Conservation (phyloP, 2,113 vertebrate genomes). For the Lagopus muta region DNA sequence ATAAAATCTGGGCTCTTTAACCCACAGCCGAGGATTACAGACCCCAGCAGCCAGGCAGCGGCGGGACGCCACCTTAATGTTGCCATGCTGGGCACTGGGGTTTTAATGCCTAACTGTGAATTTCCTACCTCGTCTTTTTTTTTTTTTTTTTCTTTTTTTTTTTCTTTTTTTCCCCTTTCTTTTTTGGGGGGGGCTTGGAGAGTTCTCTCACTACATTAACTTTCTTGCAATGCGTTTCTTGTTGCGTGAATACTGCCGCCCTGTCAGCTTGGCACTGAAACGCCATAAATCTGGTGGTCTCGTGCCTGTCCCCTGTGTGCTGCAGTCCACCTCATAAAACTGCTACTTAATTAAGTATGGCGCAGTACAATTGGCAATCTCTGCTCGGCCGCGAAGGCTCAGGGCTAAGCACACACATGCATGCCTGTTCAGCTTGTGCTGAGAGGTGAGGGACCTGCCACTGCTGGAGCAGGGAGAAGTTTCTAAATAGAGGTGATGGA, state of each 20-base stretch:
- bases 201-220: accelerated
- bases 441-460: not conserved
- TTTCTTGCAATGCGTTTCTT: not conserved
- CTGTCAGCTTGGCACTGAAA: not conserved
- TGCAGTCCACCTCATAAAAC: constrained; percentile 62
- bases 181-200: not conserved
- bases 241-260: not conserved
- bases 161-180: not conserved
- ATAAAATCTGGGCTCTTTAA: not conserved
- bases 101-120: not conserved
- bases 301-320: constrained; percentile 11
- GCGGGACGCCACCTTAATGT: not conserved
- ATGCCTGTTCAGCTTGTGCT: not conserved
- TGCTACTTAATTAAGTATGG: constrained; percentile 60
- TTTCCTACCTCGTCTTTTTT: not conserved
- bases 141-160: not conserved
- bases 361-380: not conserved
- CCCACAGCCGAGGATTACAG: not conserved
- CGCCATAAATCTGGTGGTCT: constrained; percentile 50
- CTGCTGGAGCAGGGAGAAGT: not conserved
- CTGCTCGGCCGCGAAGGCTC: not conserved
- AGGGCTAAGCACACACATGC: not conserved
- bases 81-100: not conserved
- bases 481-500: not conserved
- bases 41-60: not conserved